phyloP scores from a whole-genome alignment of 2,797 vertebrate genomes.

The Brachyrhaphis roseni region DNA sequence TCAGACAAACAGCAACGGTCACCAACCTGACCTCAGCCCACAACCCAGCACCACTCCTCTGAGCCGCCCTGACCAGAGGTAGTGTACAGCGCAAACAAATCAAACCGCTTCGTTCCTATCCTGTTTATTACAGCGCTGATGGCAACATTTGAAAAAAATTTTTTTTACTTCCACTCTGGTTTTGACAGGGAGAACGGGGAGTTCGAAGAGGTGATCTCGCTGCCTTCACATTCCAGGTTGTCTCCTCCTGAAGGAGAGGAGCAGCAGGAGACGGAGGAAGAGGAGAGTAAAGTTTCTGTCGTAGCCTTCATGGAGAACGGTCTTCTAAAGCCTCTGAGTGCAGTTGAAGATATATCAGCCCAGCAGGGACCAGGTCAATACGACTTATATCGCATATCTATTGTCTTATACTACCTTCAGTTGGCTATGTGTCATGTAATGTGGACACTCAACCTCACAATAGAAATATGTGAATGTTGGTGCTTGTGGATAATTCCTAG shows the following conservation, averaged over 20 bases:
- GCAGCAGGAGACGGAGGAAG: conserved; percentile 54
- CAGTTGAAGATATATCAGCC: conserved; percentile 86
- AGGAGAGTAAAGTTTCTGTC: conserved; percentile 82
- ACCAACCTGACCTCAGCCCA: conserved; percentile 47
- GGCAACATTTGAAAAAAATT: neutral
- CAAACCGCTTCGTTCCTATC: neutral
- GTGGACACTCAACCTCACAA: neutral
- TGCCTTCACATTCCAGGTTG: conserved; percentile 87
- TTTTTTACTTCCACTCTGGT: neutral
- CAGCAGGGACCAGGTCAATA: conserved; percentile 88
- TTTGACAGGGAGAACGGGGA: conserved; percentile 87
- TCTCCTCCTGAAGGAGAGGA: conserved; percentile 87
- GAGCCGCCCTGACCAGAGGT: conserved; percentile 81
- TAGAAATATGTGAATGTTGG: neutral
- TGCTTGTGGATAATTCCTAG: neutral
- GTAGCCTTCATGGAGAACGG: conserved; percentile 93
- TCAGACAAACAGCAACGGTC: conserved; percentile 64
- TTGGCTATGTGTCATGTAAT: neutral
- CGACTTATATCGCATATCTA: neutral
- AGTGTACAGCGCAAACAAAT: neutral
- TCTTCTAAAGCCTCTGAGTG: conserved; percentile 83
- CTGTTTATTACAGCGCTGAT: too few relatives aligned
- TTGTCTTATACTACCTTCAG: neutral
- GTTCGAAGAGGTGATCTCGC: conserved; percentile 92
- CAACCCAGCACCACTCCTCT: conserved; percentile 39